Conservation (phyloP, 2,113 vertebrate genomes). For the Pseudonaja textilis region DNA sequence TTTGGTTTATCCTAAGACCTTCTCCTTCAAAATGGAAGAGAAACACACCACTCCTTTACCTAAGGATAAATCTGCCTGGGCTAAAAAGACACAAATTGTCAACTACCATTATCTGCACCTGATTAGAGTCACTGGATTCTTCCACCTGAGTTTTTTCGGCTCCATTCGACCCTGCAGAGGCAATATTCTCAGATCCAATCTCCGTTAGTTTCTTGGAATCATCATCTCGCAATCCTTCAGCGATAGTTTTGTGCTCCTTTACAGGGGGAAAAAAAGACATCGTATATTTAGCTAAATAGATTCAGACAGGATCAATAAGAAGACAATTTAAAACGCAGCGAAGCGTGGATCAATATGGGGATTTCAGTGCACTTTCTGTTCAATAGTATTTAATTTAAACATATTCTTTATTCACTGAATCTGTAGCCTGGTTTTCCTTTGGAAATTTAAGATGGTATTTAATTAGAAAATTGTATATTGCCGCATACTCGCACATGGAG, state of each 20-base stretch:
- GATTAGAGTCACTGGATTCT: constrained; percentile 17
- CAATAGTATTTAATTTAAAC: not conserved
- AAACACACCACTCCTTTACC: too few relatives aligned
- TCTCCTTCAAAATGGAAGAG: not conserved
- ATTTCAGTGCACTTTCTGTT: not conserved
- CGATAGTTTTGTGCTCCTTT: constrained; percentile 41
- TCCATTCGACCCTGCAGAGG: constrained; percentile 1
- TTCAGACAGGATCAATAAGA: not conserved
- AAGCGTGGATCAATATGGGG: not conserved
- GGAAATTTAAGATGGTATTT: not conserved
- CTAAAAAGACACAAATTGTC: not conserved
- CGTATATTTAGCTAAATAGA: not conserved
- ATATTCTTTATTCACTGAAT: not conserved
- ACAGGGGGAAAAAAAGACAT: not conserved
- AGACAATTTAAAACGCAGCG: not conserved
- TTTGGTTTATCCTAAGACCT: not conserved
- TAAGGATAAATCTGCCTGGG: not conserved
- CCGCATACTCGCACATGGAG: too few relatives aligned
- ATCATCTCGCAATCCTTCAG: constrained; percentile 41
- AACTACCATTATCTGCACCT: constrained; percentile 22
- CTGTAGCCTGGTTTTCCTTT: not conserved
- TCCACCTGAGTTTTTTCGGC: constrained; percentile 18
- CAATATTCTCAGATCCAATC: not conserved
- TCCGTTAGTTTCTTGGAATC: constrained; percentile 46
- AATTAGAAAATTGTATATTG: too few relatives aligned